Evolutionary conservation across 2,888 invertebrate genomes (phyloP).

Genomic region (Thera britannica): DNA sequence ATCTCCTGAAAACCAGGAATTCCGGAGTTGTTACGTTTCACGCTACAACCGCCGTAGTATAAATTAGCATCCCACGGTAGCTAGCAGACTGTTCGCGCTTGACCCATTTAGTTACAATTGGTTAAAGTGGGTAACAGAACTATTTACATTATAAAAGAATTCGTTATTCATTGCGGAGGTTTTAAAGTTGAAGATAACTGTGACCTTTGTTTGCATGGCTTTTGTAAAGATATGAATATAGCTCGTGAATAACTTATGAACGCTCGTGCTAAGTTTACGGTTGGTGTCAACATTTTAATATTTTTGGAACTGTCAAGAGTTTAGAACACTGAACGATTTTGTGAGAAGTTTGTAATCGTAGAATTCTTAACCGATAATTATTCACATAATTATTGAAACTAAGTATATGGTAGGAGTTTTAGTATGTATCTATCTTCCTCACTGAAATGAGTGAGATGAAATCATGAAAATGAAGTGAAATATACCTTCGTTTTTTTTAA

Average conservation of each 20-base stretch:
- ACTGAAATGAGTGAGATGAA: too few relatives aligned
- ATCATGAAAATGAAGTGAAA: too few relatives aligned
- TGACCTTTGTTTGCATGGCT: conserved; percentile 28
- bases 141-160: conserved; percentile 63
- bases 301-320: conserved; percentile 1
- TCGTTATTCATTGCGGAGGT: conserved; percentile 43
- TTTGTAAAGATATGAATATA: conserved; percentile 26
- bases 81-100: conserved; percentile 51
- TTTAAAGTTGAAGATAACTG: conserved; percentile 31
- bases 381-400: too few relatives aligned
- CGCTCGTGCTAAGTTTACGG: conserved; percentile 4
- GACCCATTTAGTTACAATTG: conserved; percentile 60
- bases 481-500: too few relatives aligned
- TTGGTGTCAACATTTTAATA: conserved; percentile 1
- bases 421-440: too few relatives aligned
- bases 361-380: too few relatives aligned
- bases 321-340: background rate
- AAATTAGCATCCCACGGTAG: conserved; percentile 53
- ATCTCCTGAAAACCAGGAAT: conserved; percentile 3
- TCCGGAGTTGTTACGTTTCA: conserved; percentile 5
- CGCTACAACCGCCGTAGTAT: conserved; percentile 1
- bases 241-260: conserved; percentile 23
- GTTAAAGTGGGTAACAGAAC: conserved; percentile 49
- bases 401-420: too few relatives aligned
- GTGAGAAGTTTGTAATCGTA: background rate